A percentile compares a stretch with the other conserved stretches of the same genome.
These are phyloP conservation scores for Deroplatys truncata DNA, from an alignment of 2,888 invertebrate genomes.

Conservation along the genomic window DNA sequence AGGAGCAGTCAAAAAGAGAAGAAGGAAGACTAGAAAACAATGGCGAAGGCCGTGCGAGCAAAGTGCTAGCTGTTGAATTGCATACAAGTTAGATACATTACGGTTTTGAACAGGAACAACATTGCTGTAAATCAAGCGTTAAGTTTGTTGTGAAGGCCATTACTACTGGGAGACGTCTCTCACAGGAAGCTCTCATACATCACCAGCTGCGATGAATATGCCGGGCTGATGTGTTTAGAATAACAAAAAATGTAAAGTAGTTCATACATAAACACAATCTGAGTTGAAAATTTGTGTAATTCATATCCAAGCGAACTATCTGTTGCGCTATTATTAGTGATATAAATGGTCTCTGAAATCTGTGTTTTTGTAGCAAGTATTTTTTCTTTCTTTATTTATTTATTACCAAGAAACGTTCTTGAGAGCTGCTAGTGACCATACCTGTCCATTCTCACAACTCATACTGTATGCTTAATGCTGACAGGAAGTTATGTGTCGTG, in stretches of 20 bases:
- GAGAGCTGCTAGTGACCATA: neutral
- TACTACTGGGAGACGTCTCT: neutral
- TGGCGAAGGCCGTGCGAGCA: neutral
- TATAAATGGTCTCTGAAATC: no score
- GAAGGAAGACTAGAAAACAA: neutral
- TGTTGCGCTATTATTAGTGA: no score
- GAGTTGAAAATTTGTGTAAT: no score
- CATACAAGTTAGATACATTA: neutral
- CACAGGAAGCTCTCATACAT: neutral
- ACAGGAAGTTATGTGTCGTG: neutral
- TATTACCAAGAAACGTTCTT: neutral
- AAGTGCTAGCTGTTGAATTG: neutral
- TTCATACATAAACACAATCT: no score
- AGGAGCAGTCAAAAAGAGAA: neutral
- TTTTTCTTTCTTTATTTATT: no score
- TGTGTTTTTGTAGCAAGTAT: no score
- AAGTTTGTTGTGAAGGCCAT: neutral
- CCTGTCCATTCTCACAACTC: neutral
- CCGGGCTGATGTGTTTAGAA: no score
- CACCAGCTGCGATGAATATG: no score
- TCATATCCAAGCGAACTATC: no score
- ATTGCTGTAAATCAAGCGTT: neutral
- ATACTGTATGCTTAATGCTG: neutral
- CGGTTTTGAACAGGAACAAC: neutral
- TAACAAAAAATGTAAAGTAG: no score